phyloP scores from a whole-genome alignment of 30 jellyfish, hydroid and myxozoan genomes.

The Turritopsis rubra region DNA sequence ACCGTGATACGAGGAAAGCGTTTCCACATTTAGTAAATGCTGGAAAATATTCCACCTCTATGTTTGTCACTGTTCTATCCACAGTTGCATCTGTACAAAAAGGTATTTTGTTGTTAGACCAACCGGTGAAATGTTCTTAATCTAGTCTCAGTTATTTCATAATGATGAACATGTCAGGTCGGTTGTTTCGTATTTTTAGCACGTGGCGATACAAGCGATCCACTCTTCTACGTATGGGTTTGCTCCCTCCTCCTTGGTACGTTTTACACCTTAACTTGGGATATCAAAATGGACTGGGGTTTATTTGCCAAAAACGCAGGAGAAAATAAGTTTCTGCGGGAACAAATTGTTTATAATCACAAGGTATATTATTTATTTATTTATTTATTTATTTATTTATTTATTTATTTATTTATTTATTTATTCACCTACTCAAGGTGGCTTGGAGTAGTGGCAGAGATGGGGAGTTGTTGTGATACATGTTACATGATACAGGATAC shows the following conservation, averaged over 20 bases:
- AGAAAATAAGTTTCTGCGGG: conserved; percentile 74
- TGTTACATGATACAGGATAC: too few relatives aligned
- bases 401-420: too few relatives aligned
- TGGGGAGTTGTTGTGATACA: too few relatives aligned
- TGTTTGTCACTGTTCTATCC: conserved; percentile 75
- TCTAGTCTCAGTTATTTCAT: background rate
- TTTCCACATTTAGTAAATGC: conserved; percentile 98
- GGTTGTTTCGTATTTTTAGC: background rate
- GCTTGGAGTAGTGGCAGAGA: too few relatives aligned
- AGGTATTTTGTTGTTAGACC: conserved; percentile 44
- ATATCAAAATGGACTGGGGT: conserved; percentile 98
- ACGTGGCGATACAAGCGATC: conserved; percentile 2
- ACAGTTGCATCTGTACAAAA: conserved; percentile 67
- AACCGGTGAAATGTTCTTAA: background rate
- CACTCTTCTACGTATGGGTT: conserved; percentile 68
- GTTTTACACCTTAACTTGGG: conserved; percentile 93
- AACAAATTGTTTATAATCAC: conserved; percentile 82
- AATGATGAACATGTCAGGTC: too few relatives aligned
- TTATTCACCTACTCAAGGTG: too few relatives aligned
- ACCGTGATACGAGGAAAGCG: conserved; percentile 79
- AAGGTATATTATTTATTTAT: conserved; percentile 55
- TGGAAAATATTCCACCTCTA: conserved; percentile 91
- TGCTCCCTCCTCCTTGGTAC: conserved; percentile 75
- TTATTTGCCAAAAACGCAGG: conserved; percentile 87
- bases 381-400: too few relatives aligned